phyloP scores from a whole-genome alignment of 2,888 invertebrate species.

The Hetaerina titia region DNA sequence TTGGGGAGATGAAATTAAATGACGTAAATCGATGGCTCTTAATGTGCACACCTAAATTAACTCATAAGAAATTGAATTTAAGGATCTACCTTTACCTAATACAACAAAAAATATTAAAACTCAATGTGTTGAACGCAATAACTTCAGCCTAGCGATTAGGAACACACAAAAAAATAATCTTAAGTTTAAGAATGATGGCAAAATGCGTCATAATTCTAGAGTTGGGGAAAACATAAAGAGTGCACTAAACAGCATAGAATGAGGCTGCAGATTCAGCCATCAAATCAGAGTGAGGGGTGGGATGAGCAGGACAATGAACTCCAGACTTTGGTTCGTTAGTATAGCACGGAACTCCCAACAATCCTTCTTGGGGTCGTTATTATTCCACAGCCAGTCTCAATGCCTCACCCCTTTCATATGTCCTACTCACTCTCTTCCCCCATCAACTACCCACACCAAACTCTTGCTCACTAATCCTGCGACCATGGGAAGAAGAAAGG shows the following conservation, averaged over 20 bases:
- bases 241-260: not conserved
- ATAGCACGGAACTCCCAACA: conserved; percentile 32
- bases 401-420: not conserved
- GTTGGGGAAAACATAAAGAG: not conserved
- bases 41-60: too few relatives aligned
- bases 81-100: too few relatives aligned
- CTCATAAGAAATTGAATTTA: too few relatives aligned
- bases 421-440: not conserved
- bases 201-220: not conserved
- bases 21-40: too few relatives aligned
- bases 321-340: conserved; percentile 51
- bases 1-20: too few relatives aligned
- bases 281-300: not conserved
- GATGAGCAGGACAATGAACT: not conserved
- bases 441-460: not conserved
- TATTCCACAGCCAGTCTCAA: not conserved
- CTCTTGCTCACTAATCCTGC: conserved; percentile 25
- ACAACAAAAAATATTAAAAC: too few relatives aligned
- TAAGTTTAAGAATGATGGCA: not conserved
- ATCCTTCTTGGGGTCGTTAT: not conserved
- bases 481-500: conserved; percentile 29
- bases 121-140: not conserved
- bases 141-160: not conserved
- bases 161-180: not conserved
- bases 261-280: not conserved